Evolutionary conservation across 2,113 vertebrate genomes (phyloP), one percentile per base, ranked within the genome.

Genomic region (Thomomys bottae): DNA sequence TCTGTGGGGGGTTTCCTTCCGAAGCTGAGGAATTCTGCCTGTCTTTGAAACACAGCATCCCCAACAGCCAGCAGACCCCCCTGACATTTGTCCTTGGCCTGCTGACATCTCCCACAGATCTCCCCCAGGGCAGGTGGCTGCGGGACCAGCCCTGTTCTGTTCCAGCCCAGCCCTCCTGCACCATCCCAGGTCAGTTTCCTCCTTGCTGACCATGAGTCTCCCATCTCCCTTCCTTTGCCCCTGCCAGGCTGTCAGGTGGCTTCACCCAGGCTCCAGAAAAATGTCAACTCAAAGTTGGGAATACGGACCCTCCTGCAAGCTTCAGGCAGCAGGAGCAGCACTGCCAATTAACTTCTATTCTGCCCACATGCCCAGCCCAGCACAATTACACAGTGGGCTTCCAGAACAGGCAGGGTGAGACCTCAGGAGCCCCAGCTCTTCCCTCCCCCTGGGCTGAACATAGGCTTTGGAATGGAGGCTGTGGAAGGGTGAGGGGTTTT

Each of bases 11-110:
- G 20, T 49, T 72, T 70, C n/a, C 36, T 49, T 49, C 45, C 14
- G 3, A 49, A 49, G 45, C 45, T 49, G 45, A 49, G 14, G 45
- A 12, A 49, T n/a, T n/a, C n/a, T n/a, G n/a, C 5, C 32, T 40
- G n/a, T 5, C 24, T 85, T 40, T 11, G 75, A 17, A 6, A 36
- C 49, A 49, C 49, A 84, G 38, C 1, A 14, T 20, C 70, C 61
- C 59, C 79, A 30, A 3, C 24, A 1, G 38, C 23, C 5, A 2
- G 24, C 3, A 9, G 32, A 10, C 21, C 9, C 5, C 3, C 5
- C 57, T 4, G n/a, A 28, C 72, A 28, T 26, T 66, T 1, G 89
- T 40, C 64, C 59, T 18, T 2, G 45, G 45, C 78, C 15, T n/a
- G 28, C 36, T 26, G 20, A 10, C 0, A 28, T 8, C 23, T 9